Evolutionary conservation across 2,797 vertebrate species (phyloP), one percentile per base, ranked within the genome.

Genomic region (Limosa lapponica): DNA sequence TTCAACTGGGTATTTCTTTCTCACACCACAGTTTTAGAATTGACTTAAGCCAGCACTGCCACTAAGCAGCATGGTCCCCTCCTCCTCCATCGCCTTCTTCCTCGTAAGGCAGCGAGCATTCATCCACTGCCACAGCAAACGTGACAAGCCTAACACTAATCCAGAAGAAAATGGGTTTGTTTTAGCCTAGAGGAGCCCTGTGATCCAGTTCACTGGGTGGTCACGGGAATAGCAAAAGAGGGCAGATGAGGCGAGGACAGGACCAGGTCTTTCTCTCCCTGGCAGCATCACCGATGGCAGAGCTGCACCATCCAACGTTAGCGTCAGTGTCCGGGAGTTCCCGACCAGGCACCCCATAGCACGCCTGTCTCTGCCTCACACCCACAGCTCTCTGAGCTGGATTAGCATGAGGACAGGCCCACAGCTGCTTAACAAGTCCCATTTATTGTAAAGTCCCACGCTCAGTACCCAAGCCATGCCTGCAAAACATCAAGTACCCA

Each of bases 371-470:
- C 46, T 43, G 61, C 37, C 32, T 43, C 65, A 52, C 59, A 46
- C 41, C 17, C 65, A 9, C 64, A 32, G 61, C 79, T 48, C 43
- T 46, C 46, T 10, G 37, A 85, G 79, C 61, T 4, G 48, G 37
- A 25, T 13, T 20, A 28, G 25, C 4, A 1, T 5, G n/a, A 67
- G 59, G 16, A 51, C 16, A 41, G 51, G 37, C 44, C 52, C 82
- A 44, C 1, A 0, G 22, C 59, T 80, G 82, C 72, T 52, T 13
- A 25, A 46, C 13, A 32, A 65, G 24, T 61, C 52, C 84, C n/a
- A 1, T 13, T 73, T 6, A 67, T 27, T 18, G 41, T 18, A 5
- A 73, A 58, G 54, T 25, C 72, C 82, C 0, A 0, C 0, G 2
- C 62, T 44, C 5, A 3, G 37, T 44, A 52, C 41, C 62, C 70